Evolutionary conservation across 2,888 invertebrate species (phyloP).

Genomic region (Entomobrya proxima): DNA sequence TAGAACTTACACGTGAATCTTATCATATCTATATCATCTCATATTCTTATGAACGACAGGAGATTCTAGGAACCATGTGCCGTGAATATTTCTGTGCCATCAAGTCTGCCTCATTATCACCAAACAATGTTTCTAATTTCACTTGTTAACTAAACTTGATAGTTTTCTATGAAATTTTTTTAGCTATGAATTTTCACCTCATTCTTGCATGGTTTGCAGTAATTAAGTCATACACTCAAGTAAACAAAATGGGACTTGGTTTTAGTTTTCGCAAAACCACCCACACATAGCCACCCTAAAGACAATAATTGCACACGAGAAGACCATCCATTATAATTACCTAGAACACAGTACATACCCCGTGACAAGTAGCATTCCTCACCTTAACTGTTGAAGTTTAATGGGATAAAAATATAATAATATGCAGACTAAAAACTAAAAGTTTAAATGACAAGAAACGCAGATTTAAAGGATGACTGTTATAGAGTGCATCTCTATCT

Average conservation of each 20-base stretch:
- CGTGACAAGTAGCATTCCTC: not conserved
- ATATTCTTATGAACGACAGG: too few species aligned
- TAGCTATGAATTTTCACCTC: not conserved
- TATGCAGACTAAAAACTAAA: slow-evolving; percentile 16
- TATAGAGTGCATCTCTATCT: too few species aligned
- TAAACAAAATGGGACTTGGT: slow-evolving; percentile 22
- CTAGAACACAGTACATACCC: not conserved
- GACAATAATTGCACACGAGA: not conserved
- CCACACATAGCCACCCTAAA: not conserved
- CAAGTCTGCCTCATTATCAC: not conserved
- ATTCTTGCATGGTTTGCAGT: slow-evolving; percentile 31
- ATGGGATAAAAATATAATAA: not conserved
- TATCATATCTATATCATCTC: too few species aligned
- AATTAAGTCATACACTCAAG: slow-evolving; percentile 29
- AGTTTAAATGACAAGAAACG: slow-evolving; percentile 24
- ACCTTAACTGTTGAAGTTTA: not conserved
- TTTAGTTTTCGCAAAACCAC: not conserved
- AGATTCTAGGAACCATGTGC: too few species aligned
- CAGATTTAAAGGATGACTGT: too few species aligned
- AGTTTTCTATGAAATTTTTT: not conserved
- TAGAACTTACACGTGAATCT: too few species aligned
- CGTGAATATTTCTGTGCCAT: too few species aligned
- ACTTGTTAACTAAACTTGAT: too few species aligned
- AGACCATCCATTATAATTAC: not conserved
- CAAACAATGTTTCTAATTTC: too few species aligned